Percentiles rank a stretch among this genome's conserved stretches.
These are phyloP conservation scores for Molossus alvarezi DNA, from an alignment of 2,797 vertebrate species.

Conservation along the genomic window DNA sequence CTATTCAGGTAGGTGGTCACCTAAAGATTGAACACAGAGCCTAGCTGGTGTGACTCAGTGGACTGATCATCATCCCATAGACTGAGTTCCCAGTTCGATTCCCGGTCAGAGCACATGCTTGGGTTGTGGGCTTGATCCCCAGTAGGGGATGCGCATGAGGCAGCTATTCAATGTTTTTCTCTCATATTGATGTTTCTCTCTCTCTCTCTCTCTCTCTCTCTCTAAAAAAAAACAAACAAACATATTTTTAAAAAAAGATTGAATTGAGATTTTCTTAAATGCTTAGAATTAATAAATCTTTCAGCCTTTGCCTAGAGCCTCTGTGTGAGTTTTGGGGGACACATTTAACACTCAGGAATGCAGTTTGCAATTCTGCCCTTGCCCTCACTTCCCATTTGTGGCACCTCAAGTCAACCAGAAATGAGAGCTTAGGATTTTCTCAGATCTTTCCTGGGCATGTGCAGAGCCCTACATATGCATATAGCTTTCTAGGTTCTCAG, in stretches of 20 bases:
- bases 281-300: background rate
- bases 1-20: background rate
- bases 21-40: background rate
- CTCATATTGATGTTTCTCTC: too few species aligned
- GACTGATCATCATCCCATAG: too few species aligned
- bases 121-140: too few species aligned
- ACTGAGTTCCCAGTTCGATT: too few species aligned
- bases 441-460: background rate
- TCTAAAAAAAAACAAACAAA: too few species aligned
- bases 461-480: background rate
- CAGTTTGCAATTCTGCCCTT: background rate
- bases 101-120: too few species aligned
- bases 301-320: background rate
- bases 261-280: constrained; percentile 34
- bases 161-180: too few species aligned
- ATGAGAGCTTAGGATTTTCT: background rate
- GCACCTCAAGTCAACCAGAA: background rate
- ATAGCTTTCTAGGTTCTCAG: background rate
- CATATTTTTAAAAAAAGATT: background rate
- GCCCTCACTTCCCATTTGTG: background rate
- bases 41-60: too few species aligned
- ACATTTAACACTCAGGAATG: background rate
- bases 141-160: too few species aligned
- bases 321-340: background rate
- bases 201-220: too few species aligned